Base-by-base conservation (phyloP, 2,888 invertebrate species). In the Leptopterna dolabrata region DNA sequence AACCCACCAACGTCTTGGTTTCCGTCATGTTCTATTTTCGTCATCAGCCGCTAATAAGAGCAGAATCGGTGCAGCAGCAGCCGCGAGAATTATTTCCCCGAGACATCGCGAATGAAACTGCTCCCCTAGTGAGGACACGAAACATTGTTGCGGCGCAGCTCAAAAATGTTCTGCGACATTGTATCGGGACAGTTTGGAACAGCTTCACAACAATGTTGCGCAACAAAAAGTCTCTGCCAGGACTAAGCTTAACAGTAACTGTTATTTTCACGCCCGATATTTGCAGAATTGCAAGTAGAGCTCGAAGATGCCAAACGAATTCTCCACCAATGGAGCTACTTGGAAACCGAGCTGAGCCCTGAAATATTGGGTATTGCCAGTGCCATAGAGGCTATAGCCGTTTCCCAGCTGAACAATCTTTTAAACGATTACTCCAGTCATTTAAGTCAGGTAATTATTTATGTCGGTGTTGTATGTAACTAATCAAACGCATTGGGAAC, bases 261-360 rank as follows among this genome's bases (percentile, higher is more conserved):
- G 47, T 13, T 13, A 13, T 47, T 16, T 47, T 13, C 24, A 4
- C 24, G 24, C n/a, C 27, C 30, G 6, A 7, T 47, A 51, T 19
- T 41, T 19, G 36, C 70, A 90, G 90, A 90, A 76, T 86, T 89
- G 30, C 88, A 88, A n/a, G 87, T 45, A 13, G 89, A 89, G 47
- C 82, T 89, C 14, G 88, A 89, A 73, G 89, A 90, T 81, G 87
- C 90, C 14, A 89, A 88, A 47, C 87, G 89, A 41, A 89, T 89
- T 36, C 83, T 90, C 13, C 83, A 88, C 81, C 89, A 85, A 76
- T 90, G 90, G 90, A 89, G 89, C 13, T 82, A 88, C 27, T 76
- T 87, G 13, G 90, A 90, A 76, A 89, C 87, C 11, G 88, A 83
- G 76, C 70, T 90, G 63, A 84, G 86, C 55, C 45, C 55, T 30